Percentiles rank a stretch among this genome's conserved stretches.
phyloP scores from a whole-genome alignment of 2,113 vertebrate species.

The Sciurus niger region DNA sequence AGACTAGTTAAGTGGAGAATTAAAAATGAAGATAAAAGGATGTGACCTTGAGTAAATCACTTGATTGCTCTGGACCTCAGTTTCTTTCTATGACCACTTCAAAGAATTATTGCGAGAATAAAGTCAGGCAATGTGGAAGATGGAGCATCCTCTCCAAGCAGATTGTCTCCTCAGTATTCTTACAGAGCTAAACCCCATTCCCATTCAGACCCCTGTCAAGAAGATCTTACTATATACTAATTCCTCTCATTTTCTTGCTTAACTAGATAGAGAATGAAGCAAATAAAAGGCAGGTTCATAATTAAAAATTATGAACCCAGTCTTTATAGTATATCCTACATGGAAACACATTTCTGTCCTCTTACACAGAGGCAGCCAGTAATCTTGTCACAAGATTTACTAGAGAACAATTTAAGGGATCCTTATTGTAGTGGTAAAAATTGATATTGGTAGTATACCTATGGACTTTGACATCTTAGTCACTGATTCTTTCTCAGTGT shows the following conservation, averaged over 20 bases:
- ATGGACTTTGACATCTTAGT: conserved; percentile 32
- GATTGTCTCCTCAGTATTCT: neutral
- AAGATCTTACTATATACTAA: neutral
- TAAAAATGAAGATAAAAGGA: conserved; percentile 27
- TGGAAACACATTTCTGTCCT: conserved; percentile 51
- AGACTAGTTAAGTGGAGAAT: conserved; percentile 59
- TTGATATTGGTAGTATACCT: neutral
- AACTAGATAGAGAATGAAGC: neutral
- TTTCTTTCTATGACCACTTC: conserved; percentile 22
- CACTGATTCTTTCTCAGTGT: conserved; percentile 30
- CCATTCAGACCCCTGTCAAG: neutral
- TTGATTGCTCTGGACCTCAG: neutral
- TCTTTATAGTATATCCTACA: neutral
- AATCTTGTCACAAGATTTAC: neutral
- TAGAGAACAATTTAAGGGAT: conserved; percentile 39
- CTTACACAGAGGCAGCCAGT: conserved; percentile 13
- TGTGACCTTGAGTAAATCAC: neutral
- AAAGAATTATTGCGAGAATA: conserved; percentile 11
- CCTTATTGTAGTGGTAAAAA: conserved; percentile 30
- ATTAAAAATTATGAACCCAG: conserved; percentile 32
- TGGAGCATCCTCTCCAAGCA: neutral
- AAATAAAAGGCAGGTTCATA: neutral
- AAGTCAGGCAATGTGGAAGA: neutral
- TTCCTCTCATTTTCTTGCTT: neutral
- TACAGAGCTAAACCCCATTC: neutral